Evolutionary conservation across 1,140 invertebrate genomes (phyloP), one percentile per base, ranked within the genome.

Genomic region (Drosophila albomicans): DNA sequence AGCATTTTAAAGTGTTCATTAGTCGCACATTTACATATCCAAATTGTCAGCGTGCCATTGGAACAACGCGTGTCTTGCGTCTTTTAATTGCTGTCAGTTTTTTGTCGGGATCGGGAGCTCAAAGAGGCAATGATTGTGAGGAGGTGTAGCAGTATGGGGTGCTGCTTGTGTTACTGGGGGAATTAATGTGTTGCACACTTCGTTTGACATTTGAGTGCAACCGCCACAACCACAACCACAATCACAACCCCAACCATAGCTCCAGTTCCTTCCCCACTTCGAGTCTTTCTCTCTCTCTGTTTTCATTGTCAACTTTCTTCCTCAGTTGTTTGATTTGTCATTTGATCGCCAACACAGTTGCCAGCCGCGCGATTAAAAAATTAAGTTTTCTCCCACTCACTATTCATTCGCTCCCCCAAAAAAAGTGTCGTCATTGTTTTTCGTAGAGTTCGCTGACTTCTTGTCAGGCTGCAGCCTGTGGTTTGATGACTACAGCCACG

Each of bases 11-110:
- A 90, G 86, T 90, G 87, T 90, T 90, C 86, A 90, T 90, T 90
- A 90, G 86, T 90, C 86, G 86, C 86, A 90, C 86, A 89, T 90
- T 90, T 90, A 90, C 86, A 90, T 90, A 90, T 90, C 79, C 81
- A 81, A 89, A 89, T 89, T 89, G 85, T 90, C 64, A 66, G 82
- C 75, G 68, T 73, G 81, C 77, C 67, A 59, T 15, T 48, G 41
- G 51, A 61, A 38, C 46, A 45, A 75, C 73, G 67, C 68, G 69
- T 87, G 77, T 79, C 87, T 85, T 85, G 85, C 61, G 85, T 79
- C 82, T 90, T 90, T 90, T 90, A 90, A 90, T 90, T 90, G 87
- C 78, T 77, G 72, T 67, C 81, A 77, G 35, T 64, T 76, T 63
- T 13, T 28, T 16, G 35, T 58, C 25, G 68, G 46, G 1, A 38